phyloP scores from a whole-genome alignment of 2,113 vertebrate genomes.

The Corythoichthys haematopterus region DNA sequence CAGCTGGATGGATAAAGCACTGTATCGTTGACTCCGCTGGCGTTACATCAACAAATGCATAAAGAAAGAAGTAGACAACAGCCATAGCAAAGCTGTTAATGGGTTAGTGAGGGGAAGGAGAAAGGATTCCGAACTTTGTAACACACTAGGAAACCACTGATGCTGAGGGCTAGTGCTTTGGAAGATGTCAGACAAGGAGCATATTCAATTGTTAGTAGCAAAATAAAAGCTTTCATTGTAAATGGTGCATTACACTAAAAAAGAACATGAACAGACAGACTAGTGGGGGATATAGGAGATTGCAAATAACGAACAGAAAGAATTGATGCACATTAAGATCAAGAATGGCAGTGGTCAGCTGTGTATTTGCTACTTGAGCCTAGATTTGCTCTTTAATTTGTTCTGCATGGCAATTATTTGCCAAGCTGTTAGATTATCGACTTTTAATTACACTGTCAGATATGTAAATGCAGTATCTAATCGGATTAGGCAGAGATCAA shows the following conservation, averaged over 20 bases:
- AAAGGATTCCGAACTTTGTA: slow-evolving; percentile 31
- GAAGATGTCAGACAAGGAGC: slow-evolving; percentile 22
- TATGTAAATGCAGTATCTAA: slow-evolving; percentile 11
- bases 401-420: slow-evolving; percentile 1
- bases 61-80: slow-evolving; percentile 44
- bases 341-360: not conserved
- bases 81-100: slow-evolving; percentile 27
- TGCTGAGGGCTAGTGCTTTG: slow-evolving; percentile 11
- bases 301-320: not conserved
- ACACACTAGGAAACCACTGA: slow-evolving; percentile 25
- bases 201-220: slow-evolving; percentile 8
- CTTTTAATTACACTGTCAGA: not conserved
- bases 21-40: slow-evolving; percentile 53
- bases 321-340: not conserved
- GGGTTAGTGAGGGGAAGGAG: slow-evolving; percentile 35
- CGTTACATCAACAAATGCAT: slow-evolving; percentile 55
- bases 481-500: not conserved
- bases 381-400: not conserved
- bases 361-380: not conserved
- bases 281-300: not conserved
- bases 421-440: not conserved
- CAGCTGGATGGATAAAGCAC: slow-evolving; percentile 65
- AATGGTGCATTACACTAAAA: slow-evolving; percentile 6
- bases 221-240: not conserved
- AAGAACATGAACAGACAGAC: not conserved